phyloP scores from a whole-genome alignment of 1,140 invertebrate genomes.

The Holotrichia oblita region DNA sequence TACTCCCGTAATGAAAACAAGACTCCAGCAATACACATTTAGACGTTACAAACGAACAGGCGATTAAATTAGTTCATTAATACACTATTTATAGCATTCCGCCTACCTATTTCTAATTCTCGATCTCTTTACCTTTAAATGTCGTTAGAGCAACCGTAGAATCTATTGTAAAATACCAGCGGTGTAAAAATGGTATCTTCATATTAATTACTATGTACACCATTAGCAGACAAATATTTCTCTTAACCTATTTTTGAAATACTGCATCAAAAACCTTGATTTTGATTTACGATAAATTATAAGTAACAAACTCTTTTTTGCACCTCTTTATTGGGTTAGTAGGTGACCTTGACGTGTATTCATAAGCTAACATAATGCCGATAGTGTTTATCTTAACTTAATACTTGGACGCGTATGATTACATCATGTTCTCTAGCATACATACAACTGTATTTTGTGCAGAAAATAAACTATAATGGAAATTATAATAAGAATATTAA shows the following conservation, averaged over 20 bases:
- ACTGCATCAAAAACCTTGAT: not conserved
- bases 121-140: not conserved
- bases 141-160: not conserved
- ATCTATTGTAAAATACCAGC: not conserved
- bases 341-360: not conserved
- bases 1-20: not conserved
- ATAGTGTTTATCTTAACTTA: not conserved
- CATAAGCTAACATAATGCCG: not conserved
- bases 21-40: not conserved
- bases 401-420: too few relatives aligned
- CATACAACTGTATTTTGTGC: too few relatives aligned
- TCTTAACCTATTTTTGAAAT: not conserved
- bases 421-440: too few relatives aligned
- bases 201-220: not conserved
- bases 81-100: not conserved
- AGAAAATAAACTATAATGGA: too few relatives aligned
- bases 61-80: slow-evolving; percentile 18
- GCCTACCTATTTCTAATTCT: not conserved
- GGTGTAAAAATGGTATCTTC: not conserved
- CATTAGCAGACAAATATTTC: not conserved
- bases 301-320: not conserved
- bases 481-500: too few relatives aligned
- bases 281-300: too few relatives aligned
- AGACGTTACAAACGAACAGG: not conserved
- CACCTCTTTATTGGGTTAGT: not conserved